Percentiles rank a stretch among this genome's conserved stretches.
These are phyloP conservation scores for Clamator glandarius DNA, from an alignment of 2,797 vertebrate species.

Conservation along the genomic window DNA sequence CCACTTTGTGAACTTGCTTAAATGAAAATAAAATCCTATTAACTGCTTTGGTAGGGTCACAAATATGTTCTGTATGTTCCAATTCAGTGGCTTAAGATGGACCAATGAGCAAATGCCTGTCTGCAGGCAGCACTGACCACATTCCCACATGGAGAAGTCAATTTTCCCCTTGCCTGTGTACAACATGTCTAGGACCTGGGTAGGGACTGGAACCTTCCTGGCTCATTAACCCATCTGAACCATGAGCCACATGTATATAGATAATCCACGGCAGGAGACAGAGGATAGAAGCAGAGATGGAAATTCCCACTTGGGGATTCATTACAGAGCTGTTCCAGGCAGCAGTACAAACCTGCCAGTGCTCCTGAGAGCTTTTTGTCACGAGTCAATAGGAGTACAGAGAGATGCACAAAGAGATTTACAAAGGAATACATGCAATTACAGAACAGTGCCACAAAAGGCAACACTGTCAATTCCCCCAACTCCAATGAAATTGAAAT, in stretches of 20 bases:
- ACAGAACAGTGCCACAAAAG: neutral
- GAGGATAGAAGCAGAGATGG: neutral
- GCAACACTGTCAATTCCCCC: neutral
- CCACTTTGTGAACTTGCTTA: neutral
- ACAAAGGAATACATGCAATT: neutral
- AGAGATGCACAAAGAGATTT: neutral
- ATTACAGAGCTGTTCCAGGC: neutral
- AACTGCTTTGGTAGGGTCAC: neutral
- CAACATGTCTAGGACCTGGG: neutral
- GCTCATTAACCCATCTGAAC: neutral
- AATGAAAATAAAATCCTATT: neutral
- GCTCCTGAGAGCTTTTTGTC: neutral
- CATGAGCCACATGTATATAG: fast-evolving
- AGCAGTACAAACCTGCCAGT: neutral
- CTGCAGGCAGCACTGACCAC: neutral
- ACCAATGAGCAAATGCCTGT: neutral
- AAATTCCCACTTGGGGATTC: neutral
- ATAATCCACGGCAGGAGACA: neutral
- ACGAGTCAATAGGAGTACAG: fast-evolving
- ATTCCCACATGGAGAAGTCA: fast-evolving
- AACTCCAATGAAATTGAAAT: neutral
- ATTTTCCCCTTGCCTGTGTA: fast-evolving
- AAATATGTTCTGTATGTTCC: neutral
- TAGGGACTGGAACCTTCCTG: neutral
- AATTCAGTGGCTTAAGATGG: fast-evolving